Percentiles rank a stretch among this genome's conserved stretches.
Evolutionary conservation across 1,140 invertebrate species (phyloP).

Genomic region (Rhagoletis zephyria): DNA sequence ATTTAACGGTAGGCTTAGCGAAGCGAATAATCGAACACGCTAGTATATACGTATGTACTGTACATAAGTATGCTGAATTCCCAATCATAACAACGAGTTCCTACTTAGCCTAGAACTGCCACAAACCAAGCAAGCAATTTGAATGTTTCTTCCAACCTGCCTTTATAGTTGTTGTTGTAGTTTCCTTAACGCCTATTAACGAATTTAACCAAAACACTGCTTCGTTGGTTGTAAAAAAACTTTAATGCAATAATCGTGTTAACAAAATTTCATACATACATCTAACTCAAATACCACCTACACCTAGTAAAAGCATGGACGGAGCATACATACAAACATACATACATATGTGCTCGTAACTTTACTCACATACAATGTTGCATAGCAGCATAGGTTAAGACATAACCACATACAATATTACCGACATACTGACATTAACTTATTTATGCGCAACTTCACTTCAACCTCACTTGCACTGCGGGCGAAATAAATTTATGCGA

Average conservation of each 20-base stretch:
- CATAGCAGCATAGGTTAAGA: background rate
- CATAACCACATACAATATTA: too few species aligned
- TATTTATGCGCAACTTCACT: background rate
- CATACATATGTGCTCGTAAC: background rate
- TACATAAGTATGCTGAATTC: too few species aligned
- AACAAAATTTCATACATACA: slow-evolving; percentile 36
- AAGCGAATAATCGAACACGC: too few species aligned
- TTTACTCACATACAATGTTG: too few species aligned
- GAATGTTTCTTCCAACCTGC: background rate
- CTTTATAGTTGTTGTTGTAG: background rate
- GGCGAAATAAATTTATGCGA: slow-evolving; percentile 26
- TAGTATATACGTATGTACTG: too few species aligned
- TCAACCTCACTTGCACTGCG: background rate
- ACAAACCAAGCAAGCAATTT: slow-evolving; percentile 28
- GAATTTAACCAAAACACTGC: slow-evolving; percentile 21
- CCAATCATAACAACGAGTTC: too few species aligned
- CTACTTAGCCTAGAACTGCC: slow-evolving; percentile 3
- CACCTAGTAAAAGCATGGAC: background rate
- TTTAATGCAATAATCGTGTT: slow-evolving; percentile 47
- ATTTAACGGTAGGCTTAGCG: too few species aligned
- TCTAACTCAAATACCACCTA: slow-evolving; percentile 46
- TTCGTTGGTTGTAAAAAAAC: background rate
- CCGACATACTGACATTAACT: background rate
- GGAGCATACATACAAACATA: background rate
- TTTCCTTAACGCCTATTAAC: background rate